These are phyloP conservation scores for Ectemnius continuus DNA, from an alignment of 2,888 invertebrate species.

Conservation along the genomic window DNA sequence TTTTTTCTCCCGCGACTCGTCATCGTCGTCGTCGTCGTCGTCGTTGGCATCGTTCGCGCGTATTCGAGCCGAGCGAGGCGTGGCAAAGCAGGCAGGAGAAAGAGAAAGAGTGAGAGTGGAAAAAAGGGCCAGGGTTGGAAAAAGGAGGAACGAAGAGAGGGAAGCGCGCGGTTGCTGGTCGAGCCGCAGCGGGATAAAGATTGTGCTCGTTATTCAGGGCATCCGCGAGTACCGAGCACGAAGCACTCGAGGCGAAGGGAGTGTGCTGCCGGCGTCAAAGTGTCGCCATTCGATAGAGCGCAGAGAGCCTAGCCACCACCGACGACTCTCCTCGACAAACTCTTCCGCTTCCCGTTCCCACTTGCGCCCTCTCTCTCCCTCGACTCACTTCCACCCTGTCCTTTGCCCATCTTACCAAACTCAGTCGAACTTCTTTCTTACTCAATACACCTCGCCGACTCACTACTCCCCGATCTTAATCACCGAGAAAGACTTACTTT, in stretches of 20 bases:
- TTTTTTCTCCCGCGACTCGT: conserved; percentile 14
- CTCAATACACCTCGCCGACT: too few relatives aligned
- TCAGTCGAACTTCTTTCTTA: too few relatives aligned
- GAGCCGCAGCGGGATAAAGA: conserved; percentile 23
- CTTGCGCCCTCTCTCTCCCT: too few relatives aligned
- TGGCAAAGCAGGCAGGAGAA: conserved; percentile 21
- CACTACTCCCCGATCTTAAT: too few relatives aligned
- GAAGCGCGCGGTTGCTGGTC: neutral
- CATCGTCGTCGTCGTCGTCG: conserved; percentile 31
- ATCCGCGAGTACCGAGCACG: conserved; percentile 43
- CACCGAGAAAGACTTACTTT: too few relatives aligned
- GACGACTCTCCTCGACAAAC: too few relatives aligned
- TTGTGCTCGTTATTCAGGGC: conserved; percentile 55
- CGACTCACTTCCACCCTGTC: too few relatives aligned
- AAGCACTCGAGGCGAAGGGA: conserved; percentile 43
- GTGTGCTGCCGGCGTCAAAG: conserved; percentile 6
- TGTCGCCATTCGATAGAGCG: conserved; percentile 7
- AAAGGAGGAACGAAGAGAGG: neutral
- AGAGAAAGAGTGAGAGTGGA: neutral
- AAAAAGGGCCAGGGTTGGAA: neutral
- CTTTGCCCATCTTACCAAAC: too few relatives aligned
- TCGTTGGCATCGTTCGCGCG: conserved; percentile 37
- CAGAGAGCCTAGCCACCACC: neutral
- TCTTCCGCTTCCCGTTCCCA: too few relatives aligned
- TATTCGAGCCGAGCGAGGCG: conserved; percentile 45